Evolutionary conservation across 2,888 invertebrate species (phyloP), one percentile per base, ranked within the genome.

Genomic region (Parnassius apollo): DNA sequence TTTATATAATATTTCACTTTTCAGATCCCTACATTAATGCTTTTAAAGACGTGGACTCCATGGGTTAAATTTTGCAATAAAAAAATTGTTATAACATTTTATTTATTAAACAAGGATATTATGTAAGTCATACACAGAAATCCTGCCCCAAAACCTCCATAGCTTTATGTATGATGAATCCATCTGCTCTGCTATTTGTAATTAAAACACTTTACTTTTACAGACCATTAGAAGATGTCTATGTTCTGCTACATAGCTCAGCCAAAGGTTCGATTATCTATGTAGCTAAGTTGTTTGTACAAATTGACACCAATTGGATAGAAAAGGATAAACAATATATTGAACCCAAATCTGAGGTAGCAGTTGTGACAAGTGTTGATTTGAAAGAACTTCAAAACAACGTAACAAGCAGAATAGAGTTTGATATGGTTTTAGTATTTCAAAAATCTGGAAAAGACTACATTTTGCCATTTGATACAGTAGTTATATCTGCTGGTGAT

Each of bases 61-160:
- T 78, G 76, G 76, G 71, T 87, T 2, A 84, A 81, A 75, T 64
- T 80, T 9, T 89, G 83, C 65, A 88, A 88, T 65, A 76, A 78
- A 42, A 86, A 85, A 72, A 62, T 89, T 48, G 71, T 87, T 2
- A 71, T 89, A 44, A 71, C 77, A 13, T 59, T 81, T 7, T 71
- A 75, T 65, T 69, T 82, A 10, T 48, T 70, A 2, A 86, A 86
- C 71, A 72, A 73, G 42, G 75, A 80, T 68, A 55, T 68, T 60
- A 71, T 77, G 89, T 90, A 18, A 18, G 18, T 18, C 18, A 18
- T 18, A 18, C 18, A 18, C 18, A 18, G 18, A 18, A 18, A 18
- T 18, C 4, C 0, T 3, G 25, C 25, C 25, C 25, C 25, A 25
- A 25, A 12, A 9, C 12, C 12, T 46, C 12, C 12, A 2, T 46